Base-by-base conservation (phyloP, 2,888 invertebrate species). In the Drosophila putrida region DNA sequence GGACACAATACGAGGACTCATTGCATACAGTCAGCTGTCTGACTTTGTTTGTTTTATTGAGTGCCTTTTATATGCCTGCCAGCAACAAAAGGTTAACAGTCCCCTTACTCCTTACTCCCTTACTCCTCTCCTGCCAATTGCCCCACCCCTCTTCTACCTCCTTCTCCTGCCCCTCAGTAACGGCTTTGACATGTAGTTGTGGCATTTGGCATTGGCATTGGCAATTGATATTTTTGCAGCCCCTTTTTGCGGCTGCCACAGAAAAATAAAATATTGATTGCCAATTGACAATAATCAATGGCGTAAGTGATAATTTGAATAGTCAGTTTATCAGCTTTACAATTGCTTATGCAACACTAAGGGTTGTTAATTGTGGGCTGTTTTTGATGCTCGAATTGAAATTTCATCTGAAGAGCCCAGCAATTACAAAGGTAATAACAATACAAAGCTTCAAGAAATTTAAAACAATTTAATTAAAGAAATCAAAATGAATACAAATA, bases 261-360 rank as follows among this genome's bases (percentile, higher is more conserved):
- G 20, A 73, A 41, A 27, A 31, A 31, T 31, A 41, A 27, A 47
- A 41, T 49, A 38, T 13, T 31, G 20, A 84, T 87, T 84, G 85
- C 67, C 85, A 84, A 88, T 85, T 80, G 85, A 59, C 84, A 83
- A 86, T 86, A 88, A 86, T 88, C 86, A 80, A 82, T 78, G 75
- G 83, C 50, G 74, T 80, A 88, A 86, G 84, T 80, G 82, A 83
- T 86, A 83, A 86, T 86, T 88, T 86, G 70, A 53, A 86, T 86
- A 88, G 88, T 66, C 51, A n/a, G 61, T 8, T 47, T 66, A 39
- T 47, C 36, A 39, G 28, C 25, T 39, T 38, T 15, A 31, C 36
- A 58, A 38, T 58, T 58, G 38, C 36, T 46, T 36, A 4, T 27
- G 15, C 4, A 36, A 6, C 11, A 6, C 11, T 11, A 4, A 46